phyloP scores from a whole-genome alignment of 92 coral and sea anemone species.

The Zoanthus sociatus region DNA sequence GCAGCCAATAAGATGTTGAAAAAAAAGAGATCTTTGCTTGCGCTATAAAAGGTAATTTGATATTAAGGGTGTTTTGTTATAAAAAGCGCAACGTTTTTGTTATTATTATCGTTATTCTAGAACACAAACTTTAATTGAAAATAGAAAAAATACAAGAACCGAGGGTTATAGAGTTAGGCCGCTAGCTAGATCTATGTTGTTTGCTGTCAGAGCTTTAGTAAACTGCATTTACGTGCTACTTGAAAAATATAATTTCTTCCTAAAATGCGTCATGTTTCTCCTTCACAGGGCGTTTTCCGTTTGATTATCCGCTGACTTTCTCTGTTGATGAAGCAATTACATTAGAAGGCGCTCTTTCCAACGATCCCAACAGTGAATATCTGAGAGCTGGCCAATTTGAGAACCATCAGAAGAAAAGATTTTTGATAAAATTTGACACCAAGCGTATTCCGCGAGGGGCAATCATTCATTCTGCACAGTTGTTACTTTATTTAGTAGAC shows the following conservation, averaged over 20 bases:
- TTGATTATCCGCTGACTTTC: constrained; percentile 65
- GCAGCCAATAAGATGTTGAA: too few relatives aligned
- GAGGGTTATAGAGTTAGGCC: too few relatives aligned
- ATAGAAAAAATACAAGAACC: too few relatives aligned
- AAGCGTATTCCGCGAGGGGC: constrained; percentile 76
- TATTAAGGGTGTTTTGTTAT: too few relatives aligned
- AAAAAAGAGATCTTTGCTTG: too few relatives aligned
- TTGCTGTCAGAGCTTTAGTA: background rate
- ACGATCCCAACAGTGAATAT: constrained; percentile 66
- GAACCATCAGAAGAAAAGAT: constrained; percentile 75
- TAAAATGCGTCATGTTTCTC: background rate
- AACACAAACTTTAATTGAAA: too few relatives aligned
- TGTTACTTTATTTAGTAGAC: constrained; percentile 75
- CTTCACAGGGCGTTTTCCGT: constrained; percentile 74
- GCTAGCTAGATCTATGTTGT: too few relatives aligned
- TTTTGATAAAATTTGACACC: constrained; percentile 84
- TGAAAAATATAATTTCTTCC: too few relatives aligned
- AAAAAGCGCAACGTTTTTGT: too few relatives aligned
- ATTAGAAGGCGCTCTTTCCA: constrained; percentile 64
- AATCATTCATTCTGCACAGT: constrained; percentile 78
- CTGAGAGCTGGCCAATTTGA: constrained; percentile 78
- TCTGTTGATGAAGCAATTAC: constrained; percentile 71
- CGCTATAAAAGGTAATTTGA: too few relatives aligned
- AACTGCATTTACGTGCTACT: too few relatives aligned
- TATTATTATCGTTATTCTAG: too few relatives aligned